Base-by-base conservation (phyloP, 2,888 invertebrate species). In the Drosophila robusta region DNA sequence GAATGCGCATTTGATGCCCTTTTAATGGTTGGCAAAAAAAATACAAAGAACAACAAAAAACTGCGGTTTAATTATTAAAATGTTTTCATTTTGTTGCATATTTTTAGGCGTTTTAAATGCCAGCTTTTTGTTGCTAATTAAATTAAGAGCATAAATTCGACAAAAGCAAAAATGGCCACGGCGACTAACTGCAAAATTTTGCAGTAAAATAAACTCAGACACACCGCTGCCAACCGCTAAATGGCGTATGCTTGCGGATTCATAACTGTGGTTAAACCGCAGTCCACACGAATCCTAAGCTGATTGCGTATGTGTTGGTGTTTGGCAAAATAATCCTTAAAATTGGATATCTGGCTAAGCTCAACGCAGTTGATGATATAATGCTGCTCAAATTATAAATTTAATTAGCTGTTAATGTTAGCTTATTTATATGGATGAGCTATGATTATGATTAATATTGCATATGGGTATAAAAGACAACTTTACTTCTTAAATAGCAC, bases 61-160 rank as follows among this genome's bases (percentile, higher is more conserved):
- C 46, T 78, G 75, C 56, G 87, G 87, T 85, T 85, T 87, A 85
- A 85, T 85, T 87, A 85, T 82, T 82, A 75, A 85, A 84, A 82
- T 82, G 81, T 63, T 83, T 78, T 69, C 71, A 76, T 70, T 78
- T 63, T 74, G 58, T 66, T 73, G 75, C 77, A 75, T 66, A 68
- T 64, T 70, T 80, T 66, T 55, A 61, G 62, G 54, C 61, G 45
- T 76, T 81, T 71, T 50, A 70, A 80, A 74, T 70, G 58, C 16
- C 44, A 12, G 34, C 50, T 50, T 62, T 60, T 47, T 60, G 65
- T 7, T 52, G 42, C 71, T 80, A 78, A 80, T 86, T 83, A 60
- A 83, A 83, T 86, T 78, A 83, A 78, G 80, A 50, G 61, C 67
- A 49, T 52, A 72, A 71, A 61, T 63, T 51, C 55, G 38, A 52